These are phyloP conservation scores for Salminus brasiliensis DNA, from an alignment of 2,113 vertebrate species.

Conservation along the genomic window DNA sequence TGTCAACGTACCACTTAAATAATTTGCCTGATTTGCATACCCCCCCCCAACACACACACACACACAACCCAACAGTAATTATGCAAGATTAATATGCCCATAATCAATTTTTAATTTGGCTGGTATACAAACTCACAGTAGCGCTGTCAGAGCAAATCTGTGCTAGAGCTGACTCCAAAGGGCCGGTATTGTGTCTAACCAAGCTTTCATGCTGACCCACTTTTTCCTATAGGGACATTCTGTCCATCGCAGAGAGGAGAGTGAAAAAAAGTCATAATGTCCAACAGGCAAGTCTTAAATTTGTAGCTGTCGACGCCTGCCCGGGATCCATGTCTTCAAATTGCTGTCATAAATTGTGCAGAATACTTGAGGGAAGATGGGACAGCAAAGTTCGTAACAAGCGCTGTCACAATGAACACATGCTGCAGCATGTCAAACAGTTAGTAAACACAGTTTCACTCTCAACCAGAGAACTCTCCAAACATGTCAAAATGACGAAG, in stretches of 20 bases:
- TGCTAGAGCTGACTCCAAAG: neutral
- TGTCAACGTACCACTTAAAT: no score
- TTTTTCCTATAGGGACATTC: constrained; percentile 8
- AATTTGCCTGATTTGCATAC: no score
- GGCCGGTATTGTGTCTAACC: constrained; percentile 1
- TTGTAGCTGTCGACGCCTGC: constrained; percentile 33
- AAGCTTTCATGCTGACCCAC: constrained; percentile 2
- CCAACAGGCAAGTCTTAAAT: constrained; percentile 30
- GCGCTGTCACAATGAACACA: constrained; percentile 41
- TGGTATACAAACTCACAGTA: neutral
- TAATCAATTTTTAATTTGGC: neutral
- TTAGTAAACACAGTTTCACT: constrained; percentile 35
- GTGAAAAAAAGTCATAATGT: constrained; percentile 7
- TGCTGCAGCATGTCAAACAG: constrained; percentile 30
- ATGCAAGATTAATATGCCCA: neutral
- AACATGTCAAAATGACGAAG: constrained; percentile 20
- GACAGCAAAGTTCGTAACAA: constrained; percentile 35
- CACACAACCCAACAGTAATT: neutral
- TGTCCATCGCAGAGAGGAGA: constrained; percentile 28
- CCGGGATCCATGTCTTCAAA: constrained; percentile 44
- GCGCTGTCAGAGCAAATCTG: neutral
- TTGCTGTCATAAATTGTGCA: constrained; percentile 48
- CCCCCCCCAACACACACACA: no score
- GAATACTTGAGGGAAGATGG: constrained; percentile 42
- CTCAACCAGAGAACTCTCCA: constrained; percentile 5